Evolutionary conservation across 2,797 vertebrate genomes (phyloP), one percentile per base, ranked within the genome.

Genomic region (Macrochelys suwanniensis): DNA sequence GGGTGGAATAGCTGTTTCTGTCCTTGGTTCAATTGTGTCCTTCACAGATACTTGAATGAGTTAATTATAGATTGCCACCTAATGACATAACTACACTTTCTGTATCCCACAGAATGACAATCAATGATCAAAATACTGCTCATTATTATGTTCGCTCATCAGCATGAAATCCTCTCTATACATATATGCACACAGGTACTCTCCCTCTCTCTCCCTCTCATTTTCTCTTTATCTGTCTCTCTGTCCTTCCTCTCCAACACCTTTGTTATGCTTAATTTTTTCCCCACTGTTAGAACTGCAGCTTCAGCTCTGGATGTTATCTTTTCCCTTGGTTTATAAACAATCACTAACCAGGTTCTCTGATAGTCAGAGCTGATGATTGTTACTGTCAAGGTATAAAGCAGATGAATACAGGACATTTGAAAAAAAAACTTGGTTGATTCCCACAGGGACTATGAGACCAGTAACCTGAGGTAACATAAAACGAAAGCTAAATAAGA

Each of bases 1-100:
- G 94, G 95, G 97, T 97, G 95, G 96, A 96, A 94, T 82, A 79
- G 45, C 95, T 96, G 89, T 94, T 61, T 85, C 94, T 93, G 89
- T 93, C 97, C 96, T 97, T 94, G 92, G 89, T 94, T 96, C 68
- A 93, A 88, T 68, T 90, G 5, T 94, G 92, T 95, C 96, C 98
- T 97, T 97, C 96, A 95, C 96, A 96, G 96, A 88, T 92, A 95
- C 97, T 96, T 96, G 97, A 97, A 97, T 95, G 96, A 96, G 93
- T 96, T 98, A 98, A 98, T 98, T 98, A 98, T 81, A 98, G 97
- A 97, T 93, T 96, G 95, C 85, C 86, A 56, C 96, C 97, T 97
- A 97, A 97, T 96, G 95, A 97, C 95, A 97, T 96, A 97, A 97
- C 96, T 89, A 80, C 90, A 42, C 28, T 95, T 96, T 95, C 97